Evolutionary conservation across 2,888 invertebrate genomes (phyloP).

Genomic region (Cryptocheilus praepositus): DNA sequence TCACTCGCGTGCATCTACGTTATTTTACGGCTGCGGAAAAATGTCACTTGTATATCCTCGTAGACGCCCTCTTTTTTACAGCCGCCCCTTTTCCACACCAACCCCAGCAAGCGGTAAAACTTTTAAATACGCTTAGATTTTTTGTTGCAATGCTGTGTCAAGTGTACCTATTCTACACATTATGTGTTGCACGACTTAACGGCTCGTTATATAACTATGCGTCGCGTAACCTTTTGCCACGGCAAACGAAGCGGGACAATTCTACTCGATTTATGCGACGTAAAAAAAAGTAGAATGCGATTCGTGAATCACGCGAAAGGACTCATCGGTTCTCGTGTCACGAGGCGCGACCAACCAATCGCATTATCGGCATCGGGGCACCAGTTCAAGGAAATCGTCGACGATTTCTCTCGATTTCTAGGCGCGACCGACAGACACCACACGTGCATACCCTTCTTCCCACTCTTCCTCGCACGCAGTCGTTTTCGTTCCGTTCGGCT

Average conservation of each 20-base stretch:
- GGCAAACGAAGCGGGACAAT: too few relatives aligned
- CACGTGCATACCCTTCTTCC: slow-evolving; percentile 17
- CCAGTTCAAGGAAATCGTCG: slow-evolving; percentile 63
- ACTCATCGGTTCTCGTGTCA: slow-evolving; percentile 33
- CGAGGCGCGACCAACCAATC: slow-evolving; percentile 47
- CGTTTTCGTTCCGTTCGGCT: slow-evolving; percentile 65
- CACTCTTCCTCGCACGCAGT: slow-evolving; percentile 12
- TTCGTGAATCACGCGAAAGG: slow-evolving; percentile 40
- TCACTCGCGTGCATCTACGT: slow-evolving; percentile 17
- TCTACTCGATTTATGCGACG: neutral
- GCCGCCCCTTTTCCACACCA: slow-evolving; percentile 17
- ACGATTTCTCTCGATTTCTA: slow-evolving; percentile 52
- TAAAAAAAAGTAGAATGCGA: neutral
- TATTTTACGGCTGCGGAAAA: slow-evolving; percentile 45
- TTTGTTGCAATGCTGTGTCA: slow-evolving; percentile 5
- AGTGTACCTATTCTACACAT: too few relatives aligned
- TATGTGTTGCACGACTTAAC: too few relatives aligned
- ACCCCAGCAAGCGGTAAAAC: slow-evolving; percentile 19
- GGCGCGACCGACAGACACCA: slow-evolving; percentile 10
- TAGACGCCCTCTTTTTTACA: neutral
- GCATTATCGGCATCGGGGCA: slow-evolving; percentile 56
- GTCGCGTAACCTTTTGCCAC: too few relatives aligned
- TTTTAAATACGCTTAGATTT: slow-evolving; percentile 34
- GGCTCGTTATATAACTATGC: too few relatives aligned
- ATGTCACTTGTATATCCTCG: neutral